Evolutionary conservation across 2,113 vertebrate genomes (phyloP).

Genomic region (Notechis scutatus): DNA sequence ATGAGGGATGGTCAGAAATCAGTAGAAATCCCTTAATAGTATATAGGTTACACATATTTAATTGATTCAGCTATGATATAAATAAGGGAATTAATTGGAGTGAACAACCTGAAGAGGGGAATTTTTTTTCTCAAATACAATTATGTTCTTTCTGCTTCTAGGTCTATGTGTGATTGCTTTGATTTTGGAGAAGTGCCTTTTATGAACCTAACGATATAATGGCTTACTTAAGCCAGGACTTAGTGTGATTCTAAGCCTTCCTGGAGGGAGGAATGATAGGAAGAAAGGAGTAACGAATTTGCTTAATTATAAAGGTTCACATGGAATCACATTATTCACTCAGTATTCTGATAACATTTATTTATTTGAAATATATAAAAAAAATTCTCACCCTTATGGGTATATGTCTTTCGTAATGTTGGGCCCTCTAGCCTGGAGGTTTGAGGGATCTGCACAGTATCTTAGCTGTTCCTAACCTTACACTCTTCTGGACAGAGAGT

Average conservation of each 20-base stretch:
- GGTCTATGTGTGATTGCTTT: not conserved
- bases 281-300: not conserved
- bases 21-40: not conserved
- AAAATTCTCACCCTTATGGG: too few relatives aligned
- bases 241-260: not conserved
- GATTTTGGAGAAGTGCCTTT: not conserved
- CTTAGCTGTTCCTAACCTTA: not conserved
- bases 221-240: not conserved
- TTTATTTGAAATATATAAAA: not conserved
- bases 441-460: not conserved
- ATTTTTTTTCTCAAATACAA: not conserved
- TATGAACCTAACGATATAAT: not conserved
- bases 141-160: not conserved
- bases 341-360: not conserved
- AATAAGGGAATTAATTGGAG: too few relatives aligned
- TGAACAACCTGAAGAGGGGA: not conserved
- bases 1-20: not conserved
- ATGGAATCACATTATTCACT: not conserved
- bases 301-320: not conserved
- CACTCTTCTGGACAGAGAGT: not conserved
- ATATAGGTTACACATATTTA: not conserved
- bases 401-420: too few relatives aligned
- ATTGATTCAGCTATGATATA: not conserved
- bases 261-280: not conserved
- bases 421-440: not conserved